Evolutionary conservation across 2,797 vertebrate species (phyloP).

Genomic region (Valencia hispanica): DNA sequence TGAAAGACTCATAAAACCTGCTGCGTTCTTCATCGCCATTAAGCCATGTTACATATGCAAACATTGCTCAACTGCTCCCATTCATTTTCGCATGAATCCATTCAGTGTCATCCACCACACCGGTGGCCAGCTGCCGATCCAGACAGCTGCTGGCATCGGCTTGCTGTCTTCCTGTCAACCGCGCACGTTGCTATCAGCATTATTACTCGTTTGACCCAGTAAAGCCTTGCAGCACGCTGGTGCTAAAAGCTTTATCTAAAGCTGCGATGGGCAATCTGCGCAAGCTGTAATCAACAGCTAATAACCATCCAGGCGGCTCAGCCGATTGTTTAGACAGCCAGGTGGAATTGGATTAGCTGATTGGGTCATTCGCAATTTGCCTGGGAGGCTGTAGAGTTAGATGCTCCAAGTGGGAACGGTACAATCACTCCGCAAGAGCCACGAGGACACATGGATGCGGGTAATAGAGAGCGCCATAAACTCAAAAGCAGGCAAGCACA

Average conservation of each 20-base stretch:
- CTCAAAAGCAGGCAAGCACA: slow-evolving; percentile 5
- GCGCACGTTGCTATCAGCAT: slow-evolving; percentile 26
- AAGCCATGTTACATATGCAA: slow-evolving; percentile 42
- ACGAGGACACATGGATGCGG: background rate
- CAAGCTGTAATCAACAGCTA: slow-evolving; percentile 58
- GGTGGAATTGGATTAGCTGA: slow-evolving; percentile 55
- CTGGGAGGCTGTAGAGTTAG: slow-evolving; percentile 29
- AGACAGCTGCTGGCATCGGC: slow-evolving; percentile 34
- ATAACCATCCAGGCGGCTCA: slow-evolving; percentile 41
- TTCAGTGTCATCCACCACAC: slow-evolving; percentile 14
- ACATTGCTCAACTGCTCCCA: slow-evolving; percentile 32
- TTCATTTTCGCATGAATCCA: slow-evolving; percentile 30
- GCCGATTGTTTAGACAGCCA: slow-evolving; percentile 44
- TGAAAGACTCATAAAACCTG: slow-evolving; percentile 6
- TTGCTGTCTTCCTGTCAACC: slow-evolving; percentile 17
- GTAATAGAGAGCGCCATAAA: slow-evolving; percentile 9
- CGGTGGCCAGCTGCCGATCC: slow-evolving; percentile 29
- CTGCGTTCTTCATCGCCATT: slow-evolving; percentile 34
- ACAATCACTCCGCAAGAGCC: slow-evolving; percentile 28
- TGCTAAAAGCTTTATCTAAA: slow-evolving; percentile 49
- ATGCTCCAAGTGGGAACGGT: slow-evolving; percentile 30
- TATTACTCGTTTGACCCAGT: slow-evolving; percentile 42
- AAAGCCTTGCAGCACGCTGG: slow-evolving; percentile 18
- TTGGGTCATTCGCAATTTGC: slow-evolving; percentile 48
- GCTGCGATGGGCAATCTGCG: slow-evolving; percentile 42